phyloP scores from a whole-genome alignment of 2,888 invertebrate species.

The Andricus curvator region DNA sequence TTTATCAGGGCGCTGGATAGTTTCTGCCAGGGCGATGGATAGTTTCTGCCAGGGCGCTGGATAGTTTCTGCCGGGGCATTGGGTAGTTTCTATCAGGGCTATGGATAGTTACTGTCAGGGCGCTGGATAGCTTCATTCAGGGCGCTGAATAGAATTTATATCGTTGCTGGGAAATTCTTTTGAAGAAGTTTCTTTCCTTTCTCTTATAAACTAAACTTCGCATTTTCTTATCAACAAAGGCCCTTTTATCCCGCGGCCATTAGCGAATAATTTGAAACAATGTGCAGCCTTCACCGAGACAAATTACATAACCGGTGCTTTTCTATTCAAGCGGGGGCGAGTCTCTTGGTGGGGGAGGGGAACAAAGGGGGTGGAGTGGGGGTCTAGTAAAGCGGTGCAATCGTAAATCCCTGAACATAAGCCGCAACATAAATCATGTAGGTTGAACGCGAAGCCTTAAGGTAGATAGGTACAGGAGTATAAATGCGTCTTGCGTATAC shows the following conservation, averaged over 20 bases:
- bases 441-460: constrained; percentile 49
- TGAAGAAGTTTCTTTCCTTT: neutral
- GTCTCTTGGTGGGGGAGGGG: neutral
- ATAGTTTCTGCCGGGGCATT: too few species aligned
- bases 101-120: too few species aligned
- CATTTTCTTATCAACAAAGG: neutral
- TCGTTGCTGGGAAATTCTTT: neutral
- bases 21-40: too few species aligned
- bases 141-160: too few species aligned
- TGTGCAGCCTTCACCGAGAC: constrained; percentile 10
- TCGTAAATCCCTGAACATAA: constrained; percentile 49
- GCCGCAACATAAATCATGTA: constrained; percentile 52
- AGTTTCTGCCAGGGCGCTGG: too few species aligned
- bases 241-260: neutral
- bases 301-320: constrained; percentile 19
- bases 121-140: too few species aligned
- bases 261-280: constrained; percentile 12
- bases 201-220: neutral
- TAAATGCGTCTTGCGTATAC: constrained; percentile 37
- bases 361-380: neutral
- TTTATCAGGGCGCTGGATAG: too few species aligned
- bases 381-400: constrained; percentile 26
- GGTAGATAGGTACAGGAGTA: constrained; percentile 34
- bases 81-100: too few species aligned
- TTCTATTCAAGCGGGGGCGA: constrained; percentile 6